A percentile compares a stretch with the other conserved stretches of the same genome.
phyloP scores from a whole-genome alignment of 35 echinoderm and acorn worm species.

The Stichopus chloronotus region DNA sequence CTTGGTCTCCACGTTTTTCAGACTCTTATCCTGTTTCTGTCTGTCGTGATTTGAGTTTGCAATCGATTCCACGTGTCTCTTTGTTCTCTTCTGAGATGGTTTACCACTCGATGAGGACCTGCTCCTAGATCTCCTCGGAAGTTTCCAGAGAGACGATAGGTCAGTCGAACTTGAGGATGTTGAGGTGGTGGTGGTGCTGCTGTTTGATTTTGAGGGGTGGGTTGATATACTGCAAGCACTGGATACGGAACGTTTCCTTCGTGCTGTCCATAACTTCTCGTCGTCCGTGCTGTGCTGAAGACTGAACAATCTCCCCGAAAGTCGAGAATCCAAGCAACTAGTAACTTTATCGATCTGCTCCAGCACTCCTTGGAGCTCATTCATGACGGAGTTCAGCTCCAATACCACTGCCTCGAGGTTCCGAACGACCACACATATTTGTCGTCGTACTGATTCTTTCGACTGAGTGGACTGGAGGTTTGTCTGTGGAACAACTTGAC shows the following conservation, averaged over 20 bases:
- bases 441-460: conserved; percentile 8
- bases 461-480: background rate
- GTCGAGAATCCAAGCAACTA: conserved; percentile 25
- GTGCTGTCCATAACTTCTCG: background rate
- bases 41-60: background rate
- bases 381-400: conserved; percentile 45
- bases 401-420: conserved; percentile 51
- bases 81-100: background rate
- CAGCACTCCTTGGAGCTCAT: conserved; percentile 50
- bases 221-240: conserved; percentile 27
- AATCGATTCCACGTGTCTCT: background rate
- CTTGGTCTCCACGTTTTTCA: conserved; percentile 20
- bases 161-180: conserved; percentile 42
- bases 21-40: background rate
- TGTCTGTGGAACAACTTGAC: background rate
- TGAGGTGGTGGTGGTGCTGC: conserved; percentile 15
- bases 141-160: conserved; percentile 56
- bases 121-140: conserved; percentile 3
- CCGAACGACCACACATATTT: conserved; percentile 30
- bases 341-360: conserved; percentile 52
- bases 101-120: conserved; percentile 45
- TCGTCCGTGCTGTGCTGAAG: conserved; percentile 31
- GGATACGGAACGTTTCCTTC: conserved; percentile 12
- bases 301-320: background rate
- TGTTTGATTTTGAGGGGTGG: background rate